phyloP scores from a whole-genome alignment of 2,113 vertebrate species.

The Tragulus kanchil region DNA sequence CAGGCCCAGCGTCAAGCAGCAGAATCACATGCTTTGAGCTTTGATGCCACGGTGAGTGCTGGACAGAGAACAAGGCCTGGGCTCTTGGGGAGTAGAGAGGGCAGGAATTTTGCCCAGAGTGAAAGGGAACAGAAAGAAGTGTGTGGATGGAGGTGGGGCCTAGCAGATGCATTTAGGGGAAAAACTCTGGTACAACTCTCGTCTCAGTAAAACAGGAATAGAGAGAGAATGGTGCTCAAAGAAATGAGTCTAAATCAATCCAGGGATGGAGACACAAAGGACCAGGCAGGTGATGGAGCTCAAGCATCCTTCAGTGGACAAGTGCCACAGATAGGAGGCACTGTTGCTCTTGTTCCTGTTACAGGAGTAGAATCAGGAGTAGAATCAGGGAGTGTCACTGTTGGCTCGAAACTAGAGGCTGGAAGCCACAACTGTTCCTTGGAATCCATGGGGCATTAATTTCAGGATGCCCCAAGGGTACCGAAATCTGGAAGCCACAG shows the following conservation, averaged over 20 bases:
- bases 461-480: not conserved
- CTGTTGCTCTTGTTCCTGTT: not conserved
- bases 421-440: not conserved
- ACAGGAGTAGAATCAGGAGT: not conserved
- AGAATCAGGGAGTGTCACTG: not conserved
- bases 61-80: not conserved
- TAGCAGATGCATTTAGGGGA: not conserved
- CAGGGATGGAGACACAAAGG: not conserved
- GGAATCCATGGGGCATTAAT: not conserved
- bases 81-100: not conserved
- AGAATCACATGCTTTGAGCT: not conserved
- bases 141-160: not conserved
- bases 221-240: not conserved
- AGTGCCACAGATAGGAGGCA: not conserved
- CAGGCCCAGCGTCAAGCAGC: too few species aligned
- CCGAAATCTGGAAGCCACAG: not conserved
- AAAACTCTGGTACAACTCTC: not conserved
- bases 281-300: too few species aligned
- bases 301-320: not conserved
- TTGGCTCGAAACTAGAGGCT: not conserved
- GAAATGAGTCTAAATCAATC: not conserved
- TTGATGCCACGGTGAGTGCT: not conserved
- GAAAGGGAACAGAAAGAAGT: not conserved
- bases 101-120: not conserved
- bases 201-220: not conserved